These are phyloP conservation scores for Sylvia borin DNA, from an alignment of 2,797 vertebrate genomes.

Conservation along the genomic window DNA sequence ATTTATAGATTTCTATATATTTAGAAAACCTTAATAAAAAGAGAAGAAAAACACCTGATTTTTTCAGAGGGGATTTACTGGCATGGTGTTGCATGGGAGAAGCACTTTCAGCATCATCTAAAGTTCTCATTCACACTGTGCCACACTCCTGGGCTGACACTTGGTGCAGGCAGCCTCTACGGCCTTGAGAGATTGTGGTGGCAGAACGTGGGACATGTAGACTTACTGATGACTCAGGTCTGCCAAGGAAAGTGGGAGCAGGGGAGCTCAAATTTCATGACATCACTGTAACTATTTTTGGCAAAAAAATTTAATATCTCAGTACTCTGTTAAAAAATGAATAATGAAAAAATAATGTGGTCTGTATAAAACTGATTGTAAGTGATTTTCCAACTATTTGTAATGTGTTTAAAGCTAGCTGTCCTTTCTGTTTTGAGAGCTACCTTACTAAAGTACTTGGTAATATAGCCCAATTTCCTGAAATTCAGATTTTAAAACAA, in stretches of 20 bases:
- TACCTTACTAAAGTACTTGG: neutral
- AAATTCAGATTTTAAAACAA: neutral
- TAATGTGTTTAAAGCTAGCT: neutral
- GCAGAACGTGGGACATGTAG: fast-evolving
- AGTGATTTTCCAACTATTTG: neutral
- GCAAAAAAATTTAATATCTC: neutral
- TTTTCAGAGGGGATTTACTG: neutral
- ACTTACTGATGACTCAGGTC: neutral
- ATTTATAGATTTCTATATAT: neutral
- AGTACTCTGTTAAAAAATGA: neutral
- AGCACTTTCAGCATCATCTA: neutral
- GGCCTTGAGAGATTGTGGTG: neutral
- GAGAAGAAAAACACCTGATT: neutral
- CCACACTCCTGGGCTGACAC: fast-evolving
- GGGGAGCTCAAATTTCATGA: neutral
- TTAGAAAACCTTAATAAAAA: neutral
- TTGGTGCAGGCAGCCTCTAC: neutral
- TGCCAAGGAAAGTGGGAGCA: neutral
- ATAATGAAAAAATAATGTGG: neutral
- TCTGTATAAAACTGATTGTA: neutral
- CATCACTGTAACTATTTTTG: neutral
- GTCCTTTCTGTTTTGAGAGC: neutral
- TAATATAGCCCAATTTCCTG: neutral
- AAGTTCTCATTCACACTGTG: neutral
- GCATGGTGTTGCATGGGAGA: neutral